Evolutionary conservation across 2,113 vertebrate species (phyloP), one percentile per base, ranked within the genome.

Genomic region (Oncorhynchus tshawytscha): DNA sequence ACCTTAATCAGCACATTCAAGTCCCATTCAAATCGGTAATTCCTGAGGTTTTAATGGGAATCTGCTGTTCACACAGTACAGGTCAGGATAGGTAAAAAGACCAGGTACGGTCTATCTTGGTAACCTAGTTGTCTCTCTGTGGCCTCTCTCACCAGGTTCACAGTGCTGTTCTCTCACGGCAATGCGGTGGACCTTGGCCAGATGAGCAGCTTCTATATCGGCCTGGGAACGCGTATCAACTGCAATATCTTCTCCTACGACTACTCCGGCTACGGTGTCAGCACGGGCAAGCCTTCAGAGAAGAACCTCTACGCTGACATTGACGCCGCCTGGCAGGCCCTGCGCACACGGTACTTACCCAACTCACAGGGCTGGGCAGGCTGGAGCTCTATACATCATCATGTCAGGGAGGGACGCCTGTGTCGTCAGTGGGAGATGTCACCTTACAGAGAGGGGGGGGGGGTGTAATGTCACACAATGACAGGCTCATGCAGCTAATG

Each of bases 201-300:
- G 91, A 99, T 99, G 97, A 97, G 97, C 92, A 99, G 96, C 71
- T 99, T 99, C 92, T 99, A 98, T 89, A 93, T 99, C 0, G 97
- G 96, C 77, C 91, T 99, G 65, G 97, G 97, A 67, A 95, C 96
- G 0, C 96, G 97, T 65, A 96, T 99, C 91, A 96, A 95, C 92
- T 99, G 97, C 92, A 99, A 99, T 90, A 94, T 99, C 91, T 99
- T 99, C 85, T 99, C 97, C 75, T 99, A 99, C 0, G 97, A 99
- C 91, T 99, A 99, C 89, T 98, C 97, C 0, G 97, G 97, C 82
- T 99, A 99, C 0, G 97, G 97, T 0, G 94, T 91, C 71, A 99
- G 97, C 93, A 94, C 95, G 0, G 97, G 97, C 49, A 94, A 92
- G 72, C 96, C 97, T 65, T 96, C 96, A 0, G 97, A 99, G 92